A percentile compares a stretch with the other conserved stretches of the same genome.
Conservation (phyloP, 2,888 invertebrate genomes). For the Yponomeuta evonymella region DNA sequence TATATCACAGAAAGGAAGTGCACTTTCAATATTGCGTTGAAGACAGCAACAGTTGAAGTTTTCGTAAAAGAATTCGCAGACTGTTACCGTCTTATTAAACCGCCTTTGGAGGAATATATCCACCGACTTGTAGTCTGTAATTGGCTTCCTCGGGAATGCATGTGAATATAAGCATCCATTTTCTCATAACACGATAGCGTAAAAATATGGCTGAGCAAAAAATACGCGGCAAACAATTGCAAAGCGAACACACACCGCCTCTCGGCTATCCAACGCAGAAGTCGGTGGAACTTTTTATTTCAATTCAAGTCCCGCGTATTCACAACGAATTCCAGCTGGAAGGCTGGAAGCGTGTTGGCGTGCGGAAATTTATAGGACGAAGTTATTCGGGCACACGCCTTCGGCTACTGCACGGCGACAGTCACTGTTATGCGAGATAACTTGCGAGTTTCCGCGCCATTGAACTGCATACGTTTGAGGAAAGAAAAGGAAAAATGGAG, state of each 20-base stretch:
- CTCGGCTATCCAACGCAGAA: background rate
- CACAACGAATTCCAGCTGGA: conserved; percentile 28
- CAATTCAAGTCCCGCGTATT: conserved; percentile 45
- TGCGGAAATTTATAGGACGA: conserved; percentile 38
- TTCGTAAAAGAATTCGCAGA: too few relatives aligned
- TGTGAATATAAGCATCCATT: too few relatives aligned
- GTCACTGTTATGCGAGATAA: conserved; percentile 1
- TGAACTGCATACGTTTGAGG: background rate
- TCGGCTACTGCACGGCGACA: background rate
- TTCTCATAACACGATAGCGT: background rate
- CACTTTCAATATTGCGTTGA: too few relatives aligned
- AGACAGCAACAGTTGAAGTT: too few relatives aligned
- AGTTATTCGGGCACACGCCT: conserved; percentile 28
- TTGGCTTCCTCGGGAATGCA: background rate
- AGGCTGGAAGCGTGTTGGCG: conserved; percentile 3
- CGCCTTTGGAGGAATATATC: background rate
- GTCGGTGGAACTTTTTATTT: conserved; percentile 37
- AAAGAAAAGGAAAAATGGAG: background rate
- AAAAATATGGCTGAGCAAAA: background rate
- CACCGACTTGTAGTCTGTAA: background rate
- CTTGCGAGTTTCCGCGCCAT: conserved; percentile 5
- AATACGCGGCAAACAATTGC: background rate
- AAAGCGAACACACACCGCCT: background rate
- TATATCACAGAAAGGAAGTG: too few relatives aligned
- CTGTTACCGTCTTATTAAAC: background rate